phyloP scores from a whole-genome alignment of 1,140 invertebrate species.

The Eriocheir sinensis region DNA sequence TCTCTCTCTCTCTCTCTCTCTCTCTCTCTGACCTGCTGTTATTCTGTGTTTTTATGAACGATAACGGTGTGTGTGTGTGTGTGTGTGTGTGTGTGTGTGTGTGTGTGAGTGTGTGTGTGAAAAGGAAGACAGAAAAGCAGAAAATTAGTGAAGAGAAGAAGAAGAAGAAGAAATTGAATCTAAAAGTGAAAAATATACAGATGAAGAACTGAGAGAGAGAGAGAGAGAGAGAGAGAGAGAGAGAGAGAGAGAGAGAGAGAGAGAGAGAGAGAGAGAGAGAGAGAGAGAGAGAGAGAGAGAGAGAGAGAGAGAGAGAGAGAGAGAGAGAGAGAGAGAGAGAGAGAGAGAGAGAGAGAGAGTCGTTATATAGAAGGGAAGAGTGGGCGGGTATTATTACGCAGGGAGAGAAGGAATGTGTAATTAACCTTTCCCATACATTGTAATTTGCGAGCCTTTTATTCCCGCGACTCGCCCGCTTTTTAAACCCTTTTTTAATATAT shows the following conservation, averaged over 20 bases:
- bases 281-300: background rate
- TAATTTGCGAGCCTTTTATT: no score
- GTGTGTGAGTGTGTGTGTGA: conserved; percentile 23
- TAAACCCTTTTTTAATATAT: no score
- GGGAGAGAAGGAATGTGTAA: background rate
- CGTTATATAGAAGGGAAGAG: background rate
- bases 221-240: no score
- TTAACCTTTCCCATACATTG: background rate
- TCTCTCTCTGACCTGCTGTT: background rate
- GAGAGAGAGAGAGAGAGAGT: background rate
- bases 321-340: conserved; percentile 41
- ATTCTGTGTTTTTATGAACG: background rate
- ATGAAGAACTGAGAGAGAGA: background rate
- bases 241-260: no score
- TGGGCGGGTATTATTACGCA: background rate
- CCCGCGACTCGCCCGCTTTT: no score
- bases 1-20: background rate
- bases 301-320: conserved; percentile 45
- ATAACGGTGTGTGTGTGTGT: background rate
- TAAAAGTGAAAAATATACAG: conserved; percentile 1
- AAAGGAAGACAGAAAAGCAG: background rate
- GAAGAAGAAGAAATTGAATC: background rate
- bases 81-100: conserved; percentile 22
- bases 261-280: no score
- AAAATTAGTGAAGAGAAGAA: background rate